Conservation (phyloP, 2,797 vertebrate species). For the Anomalospiza imberbis region DNA sequence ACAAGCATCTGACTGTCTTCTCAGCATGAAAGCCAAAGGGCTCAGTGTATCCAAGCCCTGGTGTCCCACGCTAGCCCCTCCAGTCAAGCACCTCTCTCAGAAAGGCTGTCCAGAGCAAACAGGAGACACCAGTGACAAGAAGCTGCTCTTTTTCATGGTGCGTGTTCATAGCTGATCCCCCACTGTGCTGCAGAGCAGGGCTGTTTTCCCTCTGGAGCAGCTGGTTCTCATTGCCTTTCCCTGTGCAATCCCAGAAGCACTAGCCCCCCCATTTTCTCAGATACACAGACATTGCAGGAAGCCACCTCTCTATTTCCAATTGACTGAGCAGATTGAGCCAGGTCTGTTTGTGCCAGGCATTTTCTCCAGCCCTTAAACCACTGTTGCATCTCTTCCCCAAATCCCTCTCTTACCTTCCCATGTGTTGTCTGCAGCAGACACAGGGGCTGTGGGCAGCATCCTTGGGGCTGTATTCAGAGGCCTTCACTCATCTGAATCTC, state of each 20-base stretch:
- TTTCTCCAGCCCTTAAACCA: background rate
- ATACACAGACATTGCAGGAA: background rate
- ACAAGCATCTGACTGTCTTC: background rate
- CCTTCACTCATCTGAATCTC: background rate
- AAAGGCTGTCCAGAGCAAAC: background rate
- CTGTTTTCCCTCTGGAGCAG: background rate
- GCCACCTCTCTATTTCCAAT: background rate
- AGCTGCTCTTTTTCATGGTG: background rate
- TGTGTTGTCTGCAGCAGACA: background rate
- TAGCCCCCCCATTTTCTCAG: background rate
- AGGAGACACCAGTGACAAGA: background rate
- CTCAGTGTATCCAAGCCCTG: background rate
- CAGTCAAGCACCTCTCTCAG: background rate
- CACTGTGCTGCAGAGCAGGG: background rate
- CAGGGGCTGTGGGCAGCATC: rapidly evolving
- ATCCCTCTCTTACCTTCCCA: background rate
- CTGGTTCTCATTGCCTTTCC: background rate
- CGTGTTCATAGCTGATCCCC: background rate
- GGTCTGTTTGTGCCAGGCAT: background rate
- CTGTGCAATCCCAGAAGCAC: background rate
- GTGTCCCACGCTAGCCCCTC: background rate
- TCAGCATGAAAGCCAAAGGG: background rate
- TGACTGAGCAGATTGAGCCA: background rate
- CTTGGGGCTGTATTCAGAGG: background rate
- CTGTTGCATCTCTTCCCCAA: background rate